Evolutionary conservation across 2,888 invertebrate species (phyloP).

Genomic region (Tipula helvola): DNA sequence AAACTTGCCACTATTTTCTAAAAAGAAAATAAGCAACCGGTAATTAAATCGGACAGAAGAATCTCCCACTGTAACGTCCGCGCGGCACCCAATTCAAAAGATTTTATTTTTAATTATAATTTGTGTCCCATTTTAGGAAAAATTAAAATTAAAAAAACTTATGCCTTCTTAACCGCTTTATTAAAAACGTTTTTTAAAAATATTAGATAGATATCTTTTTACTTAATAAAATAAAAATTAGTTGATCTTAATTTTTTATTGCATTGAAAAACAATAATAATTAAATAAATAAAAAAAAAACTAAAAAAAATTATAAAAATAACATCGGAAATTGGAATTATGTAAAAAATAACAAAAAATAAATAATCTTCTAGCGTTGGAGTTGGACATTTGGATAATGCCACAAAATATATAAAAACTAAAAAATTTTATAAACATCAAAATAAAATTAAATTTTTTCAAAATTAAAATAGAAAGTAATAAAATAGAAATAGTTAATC

Average conservation of each 20-base stretch:
- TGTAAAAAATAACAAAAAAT: background rate
- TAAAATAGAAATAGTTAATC: background rate
- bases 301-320: background rate
- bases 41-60: background rate
- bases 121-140: background rate
- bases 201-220: background rate
- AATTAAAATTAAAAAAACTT: background rate
- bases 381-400: background rate
- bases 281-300: background rate
- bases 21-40: background rate
- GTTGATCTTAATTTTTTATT: background rate
- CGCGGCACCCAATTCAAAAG: background rate
- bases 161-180: background rate
- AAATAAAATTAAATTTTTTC: background rate
- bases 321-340: background rate
- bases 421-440: background rate
- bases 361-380: constrained; percentile 10
- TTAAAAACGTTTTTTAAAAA: background rate
- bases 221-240: background rate
- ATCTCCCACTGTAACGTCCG: background rate
- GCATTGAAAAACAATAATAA: background rate
- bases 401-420: background rate
- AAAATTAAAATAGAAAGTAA: background rate
- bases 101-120: background rate
- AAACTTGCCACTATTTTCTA: background rate